A percentile compares a stretch with the other conserved stretches of the same genome.
phyloP scores from a whole-genome alignment of 1,140 invertebrate species.

The Drosophila parvula region DNA sequence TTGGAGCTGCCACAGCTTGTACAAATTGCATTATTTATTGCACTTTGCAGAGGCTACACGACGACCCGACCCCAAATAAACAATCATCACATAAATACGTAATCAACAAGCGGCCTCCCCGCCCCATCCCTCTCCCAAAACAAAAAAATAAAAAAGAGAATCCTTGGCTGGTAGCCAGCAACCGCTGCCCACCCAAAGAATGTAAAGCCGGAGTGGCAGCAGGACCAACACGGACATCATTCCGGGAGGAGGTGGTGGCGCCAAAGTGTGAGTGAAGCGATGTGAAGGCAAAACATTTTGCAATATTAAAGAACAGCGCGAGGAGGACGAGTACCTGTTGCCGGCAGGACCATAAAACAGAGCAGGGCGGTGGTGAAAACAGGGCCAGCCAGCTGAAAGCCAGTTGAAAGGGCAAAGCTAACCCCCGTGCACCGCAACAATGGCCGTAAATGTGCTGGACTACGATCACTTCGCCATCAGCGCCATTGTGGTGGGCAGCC shows the following conservation, averaged over 20 bases:
- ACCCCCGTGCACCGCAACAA: slow-evolving; percentile 10
- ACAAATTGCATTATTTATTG: slow-evolving; percentile 70
- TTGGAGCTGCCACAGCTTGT: slow-evolving; percentile 33
- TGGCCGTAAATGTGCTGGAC: slow-evolving; percentile 91
- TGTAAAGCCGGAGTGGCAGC: slow-evolving; percentile 37
- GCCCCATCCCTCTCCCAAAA: slow-evolving; percentile 1
- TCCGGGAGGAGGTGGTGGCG: neutral
- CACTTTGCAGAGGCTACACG: slow-evolving; percentile 53
- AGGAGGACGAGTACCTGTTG: slow-evolving; percentile 34
- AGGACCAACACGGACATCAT: slow-evolving; percentile 7
- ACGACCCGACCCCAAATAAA: slow-evolving; percentile 43
- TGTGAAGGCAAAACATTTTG: slow-evolving; percentile 57
- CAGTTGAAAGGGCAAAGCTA: slow-evolving; percentile 4
- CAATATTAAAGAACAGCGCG: slow-evolving; percentile 46
- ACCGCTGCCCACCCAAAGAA: slow-evolving; percentile 19
- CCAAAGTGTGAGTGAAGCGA: slow-evolving; percentile 33
- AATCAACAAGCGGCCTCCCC: slow-evolving; percentile 43
- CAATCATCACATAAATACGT: slow-evolving; percentile 63
- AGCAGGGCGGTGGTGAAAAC: neutral
- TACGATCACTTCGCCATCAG: slow-evolving; percentile 94
- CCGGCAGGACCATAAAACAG: slow-evolving; percentile 11
- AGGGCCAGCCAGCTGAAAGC: slow-evolving; percentile 11
- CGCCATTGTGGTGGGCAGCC: slow-evolving; percentile 92
- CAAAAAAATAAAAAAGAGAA: slow-evolving; percentile 8
- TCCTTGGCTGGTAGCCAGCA: slow-evolving; percentile 43